Evolutionary conservation across 1,140 invertebrate species (phyloP).

Genomic region (Palaemon carinicauda): DNA sequence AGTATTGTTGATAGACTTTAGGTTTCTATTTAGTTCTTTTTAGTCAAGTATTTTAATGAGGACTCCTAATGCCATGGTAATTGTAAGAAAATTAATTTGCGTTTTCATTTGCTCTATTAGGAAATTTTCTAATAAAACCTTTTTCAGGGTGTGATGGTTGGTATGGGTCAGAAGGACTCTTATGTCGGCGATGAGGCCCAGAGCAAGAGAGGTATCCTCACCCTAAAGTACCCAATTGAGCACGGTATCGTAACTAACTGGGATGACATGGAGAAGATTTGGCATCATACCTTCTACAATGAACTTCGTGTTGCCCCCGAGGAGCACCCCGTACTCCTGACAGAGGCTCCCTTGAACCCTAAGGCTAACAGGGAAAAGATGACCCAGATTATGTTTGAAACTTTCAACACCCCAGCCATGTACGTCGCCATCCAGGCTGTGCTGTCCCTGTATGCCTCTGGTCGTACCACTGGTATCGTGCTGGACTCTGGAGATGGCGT

Average conservation of each 20-base stretch:
- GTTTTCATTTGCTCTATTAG: no score
- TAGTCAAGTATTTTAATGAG: no score
- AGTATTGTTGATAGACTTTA: no score
- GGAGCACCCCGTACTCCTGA: slow-evolving; percentile 90
- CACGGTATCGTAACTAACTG: slow-evolving; percentile 96
- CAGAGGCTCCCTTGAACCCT: slow-evolving; percentile 90
- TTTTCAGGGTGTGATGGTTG: slow-evolving; percentile 83
- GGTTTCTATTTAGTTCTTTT: no score
- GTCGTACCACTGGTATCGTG: slow-evolving; percentile 93
- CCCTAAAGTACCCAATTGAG: slow-evolving; percentile 92
- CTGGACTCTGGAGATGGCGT: slow-evolving; percentile 93
- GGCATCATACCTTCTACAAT: slow-evolving; percentile 96
- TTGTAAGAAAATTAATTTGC: slow-evolving; percentile 69
- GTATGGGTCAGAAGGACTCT: slow-evolving; percentile 92
- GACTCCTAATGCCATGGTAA: no score
- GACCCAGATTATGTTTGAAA: slow-evolving; percentile 67
- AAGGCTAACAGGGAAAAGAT: slow-evolving; percentile 83
- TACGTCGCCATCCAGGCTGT: slow-evolving; percentile 91
- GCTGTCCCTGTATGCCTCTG: slow-evolving; percentile 88
- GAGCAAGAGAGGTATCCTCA: slow-evolving; percentile 90
- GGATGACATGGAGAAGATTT: slow-evolving; percentile 98
- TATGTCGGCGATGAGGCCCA: slow-evolving; percentile 94
- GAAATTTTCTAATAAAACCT: no score
- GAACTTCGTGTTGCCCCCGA: slow-evolving; percentile 92
- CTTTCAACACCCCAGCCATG: slow-evolving; percentile 85